Base-by-base conservation (phyloP, 2,797 vertebrate species). In the Enteromius treurensis region DNA sequence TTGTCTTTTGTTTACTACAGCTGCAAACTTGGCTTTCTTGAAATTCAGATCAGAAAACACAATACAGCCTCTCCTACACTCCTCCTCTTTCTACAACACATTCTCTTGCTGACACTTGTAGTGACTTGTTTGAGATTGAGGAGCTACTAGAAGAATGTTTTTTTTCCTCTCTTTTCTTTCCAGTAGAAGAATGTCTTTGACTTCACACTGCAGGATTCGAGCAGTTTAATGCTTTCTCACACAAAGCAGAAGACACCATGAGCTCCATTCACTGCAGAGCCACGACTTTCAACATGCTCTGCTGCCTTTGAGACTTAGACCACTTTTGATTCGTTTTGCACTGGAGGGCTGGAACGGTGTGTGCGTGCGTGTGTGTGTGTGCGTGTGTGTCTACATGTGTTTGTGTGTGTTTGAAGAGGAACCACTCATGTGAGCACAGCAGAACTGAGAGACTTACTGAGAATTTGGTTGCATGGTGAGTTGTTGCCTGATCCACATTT, bases 211-310 rank as follows among this genome's bases (percentile, higher is more conserved):
- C 76, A 86, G 77, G 80, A 71, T 62, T 15, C 23, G 9, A 37
- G 74, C 55, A 75, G 80, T 82, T 81, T 75, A 79, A 69, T 45
- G 82, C 74, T 34, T 9, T 79, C 37, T 55, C 40, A 68, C 71
- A 87, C 77, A 84, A 77, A 78, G 55, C 67, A 29, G 58, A 26
- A 21, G 42, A 80, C 67, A 77, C 42, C 55, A 55, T 80, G 85
- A 86, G 51, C 67, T 80, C 67, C 73, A 80, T 79, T 84, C 85
- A 78, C 75, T 64, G 70, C 51, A 86, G 69, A 76, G 37, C 78
- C 75, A 67, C 34, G 74, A 79, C 45, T 65, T 77, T 13, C 67
- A 69, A 69, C 70, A 34, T 32, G 76, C 45, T 10, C 68, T 62
- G 82, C 70, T 69, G 69, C 40, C 45, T 74, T 68, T 84, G 40